A percentile compares a stretch with the other conserved stretches of the same genome.
Evolutionary conservation across 2,113 vertebrate genomes (phyloP).

Genomic region (Xyliphius kryptos): DNA sequence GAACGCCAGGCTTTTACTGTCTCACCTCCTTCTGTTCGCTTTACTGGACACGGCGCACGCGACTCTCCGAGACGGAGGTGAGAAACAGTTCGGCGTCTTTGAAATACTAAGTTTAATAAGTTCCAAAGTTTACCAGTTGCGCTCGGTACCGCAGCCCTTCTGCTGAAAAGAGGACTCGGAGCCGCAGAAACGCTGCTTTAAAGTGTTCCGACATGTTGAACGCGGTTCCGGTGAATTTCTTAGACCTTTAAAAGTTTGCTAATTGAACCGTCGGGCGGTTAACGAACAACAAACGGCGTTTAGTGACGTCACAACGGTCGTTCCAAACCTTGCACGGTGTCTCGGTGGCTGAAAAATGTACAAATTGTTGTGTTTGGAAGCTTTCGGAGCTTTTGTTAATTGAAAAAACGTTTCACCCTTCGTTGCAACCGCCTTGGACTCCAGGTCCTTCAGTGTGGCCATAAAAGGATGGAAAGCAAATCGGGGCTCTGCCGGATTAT

Average conservation of each 20-base stretch:
- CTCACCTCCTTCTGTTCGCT: conserved; percentile 51
- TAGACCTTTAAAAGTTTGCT: no score
- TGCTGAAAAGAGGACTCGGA: no score
- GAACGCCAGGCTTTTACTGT: conserved; percentile 42
- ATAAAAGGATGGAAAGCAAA: not conserved
- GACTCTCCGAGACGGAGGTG: conserved; percentile 52
- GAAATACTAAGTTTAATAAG: conserved; percentile 41
- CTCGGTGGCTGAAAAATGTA: not conserved
- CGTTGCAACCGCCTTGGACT: no score
- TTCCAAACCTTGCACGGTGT: no score
- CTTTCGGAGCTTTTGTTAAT: no score
- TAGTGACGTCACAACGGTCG: no score
- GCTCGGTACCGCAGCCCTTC: conserved; percentile 4
- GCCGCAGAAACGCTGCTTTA: no score
- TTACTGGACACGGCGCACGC: conserved; percentile 45
- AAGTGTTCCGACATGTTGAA: no score
- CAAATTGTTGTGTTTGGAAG: not conserved
- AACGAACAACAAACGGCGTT: no score
- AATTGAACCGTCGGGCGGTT: no score
- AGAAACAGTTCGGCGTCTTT: not conserved
- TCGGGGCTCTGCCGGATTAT: not conserved
- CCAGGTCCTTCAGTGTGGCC: not conserved
- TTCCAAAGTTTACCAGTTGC: conserved; percentile 59
- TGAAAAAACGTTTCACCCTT: not conserved
- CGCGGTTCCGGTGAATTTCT: no score